Base-by-base conservation (phyloP, 2,797 vertebrate genomes). In the Lepus oiostolus region DNA sequence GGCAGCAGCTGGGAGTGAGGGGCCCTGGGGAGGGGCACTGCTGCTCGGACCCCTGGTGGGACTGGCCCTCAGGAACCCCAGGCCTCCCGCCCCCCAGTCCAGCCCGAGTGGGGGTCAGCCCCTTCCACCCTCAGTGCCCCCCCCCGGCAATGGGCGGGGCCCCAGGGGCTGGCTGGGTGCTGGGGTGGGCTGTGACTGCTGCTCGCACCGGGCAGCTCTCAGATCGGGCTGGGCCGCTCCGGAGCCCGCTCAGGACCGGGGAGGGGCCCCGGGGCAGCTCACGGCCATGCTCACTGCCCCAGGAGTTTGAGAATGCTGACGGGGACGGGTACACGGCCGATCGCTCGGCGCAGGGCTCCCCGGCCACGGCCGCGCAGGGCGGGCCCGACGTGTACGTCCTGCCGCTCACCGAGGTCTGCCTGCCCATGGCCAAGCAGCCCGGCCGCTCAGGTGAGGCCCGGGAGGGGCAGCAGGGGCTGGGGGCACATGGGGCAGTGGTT, bases 241-340 rank as follows among this genome's bases (percentile, higher is more conserved):
- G 28, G 67, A 8, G 28, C 75, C 16, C 16, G 0, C 42, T 47
- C 42, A 9, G 9, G 42, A 47, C 42, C 4, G 54, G 54, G 16
- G 54, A 4, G 16, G 54, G 54, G 13, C 54, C 13, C 54, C 54
- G 26, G 62, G 5, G 24, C 76, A 0, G 13, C 74, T 91, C 72
- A 70, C 6, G 3, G 14, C 5, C 52, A 35, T 79, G 12, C 63
- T 21, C 42, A 52, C 63, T 9, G n/a, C 11, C 90, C 96, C 98
- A 99, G 99, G 99, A 99, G 98, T 99, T 99, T 96, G 99, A 99
- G 97, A 99, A 99, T 98, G 98, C 98, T 0, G 99, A 99, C n/a
- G 99, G 99, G 38, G 99, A 99, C 0, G 99, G 99, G 86, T 99
- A 98, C 94, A 98, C 98, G 6, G 99, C 98, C 0, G 99, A 99